Evolutionary conservation across 2,797 vertebrate genomes (phyloP).

Genomic region (Carcharodon carcharias): DNA sequence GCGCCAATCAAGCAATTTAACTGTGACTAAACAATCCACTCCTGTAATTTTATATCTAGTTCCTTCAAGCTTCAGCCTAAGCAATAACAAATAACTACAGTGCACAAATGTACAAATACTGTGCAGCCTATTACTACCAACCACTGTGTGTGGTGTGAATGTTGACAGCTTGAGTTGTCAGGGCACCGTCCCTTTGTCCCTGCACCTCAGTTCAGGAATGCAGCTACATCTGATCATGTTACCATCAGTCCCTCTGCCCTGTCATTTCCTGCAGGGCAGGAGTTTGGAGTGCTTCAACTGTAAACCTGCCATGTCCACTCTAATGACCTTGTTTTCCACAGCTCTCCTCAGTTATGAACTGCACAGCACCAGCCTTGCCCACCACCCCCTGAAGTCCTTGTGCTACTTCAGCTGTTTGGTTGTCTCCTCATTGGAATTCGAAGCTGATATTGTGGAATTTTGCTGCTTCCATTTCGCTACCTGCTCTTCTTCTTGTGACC

Average conservation of each 20-base stretch:
- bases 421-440: not conserved
- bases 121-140: too few relatives aligned
- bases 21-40: too few relatives aligned
- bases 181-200: not conserved
- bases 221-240: not conserved
- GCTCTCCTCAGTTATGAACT: not conserved
- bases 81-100: too few relatives aligned
- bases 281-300: not conserved
- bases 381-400: not conserved
- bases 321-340: not conserved
- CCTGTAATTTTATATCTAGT: too few relatives aligned
- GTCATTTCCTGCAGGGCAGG: not conserved
- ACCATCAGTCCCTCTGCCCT: not conserved
- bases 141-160: too few relatives aligned
- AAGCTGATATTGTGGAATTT: not conserved
- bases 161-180: not conserved
- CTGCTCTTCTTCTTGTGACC: not conserved
- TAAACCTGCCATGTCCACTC: not conserved
- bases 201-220: not conserved
- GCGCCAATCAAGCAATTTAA: too few relatives aligned
- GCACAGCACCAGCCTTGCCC: not conserved
- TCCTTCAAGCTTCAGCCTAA: too few relatives aligned
- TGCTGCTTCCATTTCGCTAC: not conserved
- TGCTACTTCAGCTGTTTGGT: too few relatives aligned
- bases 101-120: too few relatives aligned